phyloP scores from a whole-genome alignment of 2,113 vertebrate genomes.

The Kobus ellipsiprymnus region DNA sequence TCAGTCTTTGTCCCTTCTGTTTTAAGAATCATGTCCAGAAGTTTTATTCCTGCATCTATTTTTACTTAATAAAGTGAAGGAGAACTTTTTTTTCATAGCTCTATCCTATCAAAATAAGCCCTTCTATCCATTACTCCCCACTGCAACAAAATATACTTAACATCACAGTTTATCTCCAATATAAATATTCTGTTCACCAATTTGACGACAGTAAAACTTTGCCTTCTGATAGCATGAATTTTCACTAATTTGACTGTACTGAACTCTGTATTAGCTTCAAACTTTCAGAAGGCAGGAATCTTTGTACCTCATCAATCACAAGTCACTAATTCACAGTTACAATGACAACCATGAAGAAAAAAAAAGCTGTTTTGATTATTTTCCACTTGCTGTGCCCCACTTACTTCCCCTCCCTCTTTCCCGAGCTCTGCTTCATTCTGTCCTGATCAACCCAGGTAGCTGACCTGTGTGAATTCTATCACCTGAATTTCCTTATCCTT shows the following conservation, averaged over 20 bases:
- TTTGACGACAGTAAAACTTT: background rate
- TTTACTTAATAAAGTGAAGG: background rate
- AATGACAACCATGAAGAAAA: background rate
- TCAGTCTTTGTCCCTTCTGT: background rate
- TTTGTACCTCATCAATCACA: background rate
- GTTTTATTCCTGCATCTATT: background rate
- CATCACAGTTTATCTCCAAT: background rate
- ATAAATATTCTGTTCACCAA: background rate
- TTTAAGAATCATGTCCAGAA: background rate
- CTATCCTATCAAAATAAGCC: conserved; percentile 2
- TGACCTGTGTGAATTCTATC: background rate
- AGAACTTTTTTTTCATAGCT: background rate
- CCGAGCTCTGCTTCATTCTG: background rate
- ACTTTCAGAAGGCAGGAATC: background rate
- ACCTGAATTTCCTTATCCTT: background rate
- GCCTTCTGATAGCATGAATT: background rate
- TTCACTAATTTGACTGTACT: background rate
- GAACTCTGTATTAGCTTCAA: background rate
- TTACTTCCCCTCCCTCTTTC: background rate
- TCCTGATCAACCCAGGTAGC: background rate
- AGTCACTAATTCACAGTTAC: background rate
- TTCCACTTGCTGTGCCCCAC: background rate
- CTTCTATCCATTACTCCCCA: background rate
- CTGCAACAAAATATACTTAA: background rate
- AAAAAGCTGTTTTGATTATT: background rate